A percentile compares a stretch with the other conserved stretches of the same genome.
Evolutionary conservation across 2,797 vertebrate genomes (phyloP).

Genomic region (Parotocinclus haroldoi): DNA sequence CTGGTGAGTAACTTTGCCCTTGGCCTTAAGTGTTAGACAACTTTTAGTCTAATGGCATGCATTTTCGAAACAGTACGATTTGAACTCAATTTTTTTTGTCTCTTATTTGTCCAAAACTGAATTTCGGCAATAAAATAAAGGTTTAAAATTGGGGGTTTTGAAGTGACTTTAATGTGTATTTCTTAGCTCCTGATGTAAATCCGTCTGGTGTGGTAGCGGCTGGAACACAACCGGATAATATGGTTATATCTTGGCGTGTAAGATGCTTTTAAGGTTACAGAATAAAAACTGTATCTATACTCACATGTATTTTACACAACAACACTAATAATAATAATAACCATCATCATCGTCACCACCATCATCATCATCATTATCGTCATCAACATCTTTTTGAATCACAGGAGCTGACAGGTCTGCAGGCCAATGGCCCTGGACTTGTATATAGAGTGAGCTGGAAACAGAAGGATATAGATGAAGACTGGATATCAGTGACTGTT

Average conservation of each 20-base stretch:
- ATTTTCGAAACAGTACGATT: no score
- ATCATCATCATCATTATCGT: no score
- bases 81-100: no score
- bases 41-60: no score
- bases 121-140: no score
- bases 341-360: background rate
- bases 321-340: no score
- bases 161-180: background rate
- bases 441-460: conserved; percentile 91
- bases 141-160: background rate
- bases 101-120: no score
- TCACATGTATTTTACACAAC: no score
- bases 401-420: conserved; percentile 81
- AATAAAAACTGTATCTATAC: no score
- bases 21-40: background rate
- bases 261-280: conserved; percentile 46
- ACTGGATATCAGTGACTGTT: conserved; percentile 82
- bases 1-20: conserved; percentile 72
- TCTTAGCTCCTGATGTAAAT: conserved; percentile 87
- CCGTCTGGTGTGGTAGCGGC: conserved; percentile 76
- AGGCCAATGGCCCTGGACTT: conserved; percentile 89
- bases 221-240: conserved; percentile 82
- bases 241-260: conserved; percentile 92
- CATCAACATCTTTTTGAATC: background rate
- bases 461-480: conserved; percentile 80